Base-by-base conservation (phyloP, 2,113 vertebrate species). In the Alaudala cheleensis region DNA sequence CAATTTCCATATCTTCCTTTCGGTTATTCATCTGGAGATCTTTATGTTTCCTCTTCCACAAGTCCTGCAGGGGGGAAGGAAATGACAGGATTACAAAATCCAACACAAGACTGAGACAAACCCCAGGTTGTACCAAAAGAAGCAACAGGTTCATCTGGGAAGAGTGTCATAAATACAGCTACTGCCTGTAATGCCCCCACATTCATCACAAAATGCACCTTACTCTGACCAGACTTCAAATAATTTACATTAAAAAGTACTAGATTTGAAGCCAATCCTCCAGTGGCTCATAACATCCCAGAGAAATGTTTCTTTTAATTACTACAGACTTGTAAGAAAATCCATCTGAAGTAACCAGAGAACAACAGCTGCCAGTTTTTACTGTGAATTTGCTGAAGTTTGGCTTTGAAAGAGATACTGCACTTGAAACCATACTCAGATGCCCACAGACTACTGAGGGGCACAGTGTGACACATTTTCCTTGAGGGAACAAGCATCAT, bases 1-100 rank as follows among this genome's bases (percentile, higher is more conserved):
- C 96, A 95, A 99, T 99, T 98, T 99, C 99, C 99, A 99, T 99
- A 93, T 99, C 99, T 98, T 99, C 99, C 97, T 99, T 99, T 88
- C 98, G 98, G 98, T 99, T 99, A 98, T 99, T 99, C 99, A 99
- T 99, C 70, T 97, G 99, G 98, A 97, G 98, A 97, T 97, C 96
- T 95, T 96, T 97, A 94, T 93, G 97, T 77, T 70, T 97, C 98
- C 97, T 97, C 97, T 98, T 97, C 98, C 98, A 98, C 94, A 97
- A 96, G 83, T 96, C 97, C 99, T 99, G 98, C 0, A 26, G 3
- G 37, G 89, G 76, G 76, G 87, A 86, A 64, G 47, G 91, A 88
- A 91, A 78, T 0, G 24, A 34, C 31, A 79, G 56, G 0, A 39
- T 97, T 57, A 97, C 8, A 31, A 92, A 28, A 56, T 28, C 26